A percentile compares a stretch with the other conserved stretches of the same genome.
Evolutionary conservation across 2,888 invertebrate species (phyloP).

Genomic region (Scaptodrosophila latifasciaeformis): DNA sequence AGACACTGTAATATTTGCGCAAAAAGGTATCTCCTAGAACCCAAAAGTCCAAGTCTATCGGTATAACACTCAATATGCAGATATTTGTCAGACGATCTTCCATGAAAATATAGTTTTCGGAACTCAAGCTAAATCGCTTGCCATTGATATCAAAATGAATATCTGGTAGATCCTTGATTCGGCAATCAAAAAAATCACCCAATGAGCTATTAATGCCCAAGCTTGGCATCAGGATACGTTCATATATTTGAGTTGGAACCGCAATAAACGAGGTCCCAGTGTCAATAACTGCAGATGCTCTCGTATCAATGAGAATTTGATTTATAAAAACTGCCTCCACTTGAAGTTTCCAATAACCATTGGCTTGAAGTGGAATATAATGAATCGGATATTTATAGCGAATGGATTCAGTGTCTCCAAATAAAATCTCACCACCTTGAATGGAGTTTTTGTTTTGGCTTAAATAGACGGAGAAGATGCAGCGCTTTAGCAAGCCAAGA

Average conservation of each 20-base stretch:
- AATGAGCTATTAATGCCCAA: conserved; percentile 1
- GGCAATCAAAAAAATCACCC: conserved; percentile 17
- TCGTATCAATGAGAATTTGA: conserved; percentile 7
- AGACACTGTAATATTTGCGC: conserved; percentile 44
- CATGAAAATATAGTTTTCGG: conserved; percentile 32
- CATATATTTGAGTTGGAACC: conserved; percentile 16
- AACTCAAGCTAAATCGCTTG: conserved; percentile 15
- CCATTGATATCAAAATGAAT: conserved; percentile 28
- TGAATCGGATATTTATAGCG: conserved; percentile 30
- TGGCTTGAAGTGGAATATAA: conserved; percentile 30
- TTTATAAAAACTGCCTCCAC: conserved; percentile 25
- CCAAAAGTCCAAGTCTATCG: conserved; percentile 36
- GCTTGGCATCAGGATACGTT: background rate
- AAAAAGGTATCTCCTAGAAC: conserved; percentile 49
- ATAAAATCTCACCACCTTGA: conserved; percentile 40
- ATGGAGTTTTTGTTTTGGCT: background rate
- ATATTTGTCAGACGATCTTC: background rate
- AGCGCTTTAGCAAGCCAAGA: conserved; percentile 13
- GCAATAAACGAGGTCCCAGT: conserved; percentile 47
- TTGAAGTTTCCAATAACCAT: conserved; percentile 35
- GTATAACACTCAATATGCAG: conserved; percentile 30
- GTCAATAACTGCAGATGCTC: conserved; percentile 32
- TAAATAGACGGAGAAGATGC: conserved; percentile 46
- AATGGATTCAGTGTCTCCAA: conserved; percentile 36
- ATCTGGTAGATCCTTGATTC: conserved; percentile 10